These are phyloP conservation scores for Solea senegalensis DNA, from an alignment of 2,113 vertebrate genomes.

Conservation along the genomic window DNA sequence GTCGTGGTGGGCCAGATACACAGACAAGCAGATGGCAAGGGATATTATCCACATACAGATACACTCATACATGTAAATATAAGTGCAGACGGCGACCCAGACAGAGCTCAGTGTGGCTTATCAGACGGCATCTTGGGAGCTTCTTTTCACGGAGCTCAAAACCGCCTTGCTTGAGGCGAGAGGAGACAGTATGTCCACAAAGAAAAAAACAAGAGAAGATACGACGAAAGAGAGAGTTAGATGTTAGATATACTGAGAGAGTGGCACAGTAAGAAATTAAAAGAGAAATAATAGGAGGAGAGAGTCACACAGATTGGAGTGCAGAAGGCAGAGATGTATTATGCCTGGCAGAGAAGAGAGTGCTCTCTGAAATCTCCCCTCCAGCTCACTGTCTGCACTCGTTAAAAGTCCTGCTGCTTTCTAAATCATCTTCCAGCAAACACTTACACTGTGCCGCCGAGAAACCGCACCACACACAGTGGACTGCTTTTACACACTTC, in stretches of 20 bases:
- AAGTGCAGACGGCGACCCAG: constrained; percentile 34
- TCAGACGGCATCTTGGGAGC: not conserved
- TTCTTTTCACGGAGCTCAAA: constrained; percentile 15
- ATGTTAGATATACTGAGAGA: not conserved
- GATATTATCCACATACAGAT: not conserved
- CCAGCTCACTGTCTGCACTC: constrained; percentile 36
- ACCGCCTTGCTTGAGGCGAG: not conserved
- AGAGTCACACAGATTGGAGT: constrained; percentile 23
- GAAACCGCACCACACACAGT: too few relatives aligned
- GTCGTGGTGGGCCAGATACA: constrained; percentile 12
- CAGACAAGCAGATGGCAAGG: constrained; percentile 49
- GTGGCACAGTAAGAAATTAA: not conserved
- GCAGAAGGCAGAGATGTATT: constrained; percentile 52
- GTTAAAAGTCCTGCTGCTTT: constrained; percentile 30
- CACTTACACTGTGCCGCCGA: not conserved
- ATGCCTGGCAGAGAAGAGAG: constrained; percentile 37
- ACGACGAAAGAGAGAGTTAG: not conserved
- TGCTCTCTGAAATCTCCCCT: constrained; percentile 37
- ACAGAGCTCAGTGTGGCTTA: not conserved
- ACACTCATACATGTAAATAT: constrained; percentile 24
- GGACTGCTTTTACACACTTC: too few relatives aligned
- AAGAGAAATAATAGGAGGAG: not conserved
- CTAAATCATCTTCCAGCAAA: constrained; percentile 21
- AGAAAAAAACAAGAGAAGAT: not conserved
- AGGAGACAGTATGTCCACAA: not conserved